Evolutionary conservation across 2,113 vertebrate genomes (phyloP).

Genomic region (Thryonomys swinderianus): DNA sequence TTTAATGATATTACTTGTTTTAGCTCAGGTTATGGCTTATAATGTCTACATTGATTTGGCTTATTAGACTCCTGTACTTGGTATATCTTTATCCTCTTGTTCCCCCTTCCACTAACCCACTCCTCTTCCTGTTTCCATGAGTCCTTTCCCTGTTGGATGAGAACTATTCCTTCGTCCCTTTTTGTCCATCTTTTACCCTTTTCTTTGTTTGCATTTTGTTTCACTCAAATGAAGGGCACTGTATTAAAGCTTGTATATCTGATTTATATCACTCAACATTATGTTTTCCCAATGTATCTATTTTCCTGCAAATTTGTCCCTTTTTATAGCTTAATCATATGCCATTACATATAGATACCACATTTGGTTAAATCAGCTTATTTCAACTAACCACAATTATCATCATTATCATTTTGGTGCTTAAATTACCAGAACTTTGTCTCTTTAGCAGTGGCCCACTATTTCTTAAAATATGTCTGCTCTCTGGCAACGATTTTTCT

Average conservation of each 20-base stretch:
- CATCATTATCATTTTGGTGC: background rate
- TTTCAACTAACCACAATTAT: constrained; percentile 25
- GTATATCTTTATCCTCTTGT: background rate
- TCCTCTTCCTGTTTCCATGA: background rate
- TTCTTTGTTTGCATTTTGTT: background rate
- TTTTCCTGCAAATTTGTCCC: background rate
- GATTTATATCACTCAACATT: background rate
- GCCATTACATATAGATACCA: background rate
- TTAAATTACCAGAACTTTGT: constrained; percentile 21
- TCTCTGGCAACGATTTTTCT: constrained; percentile 15
- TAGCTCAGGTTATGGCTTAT: background rate
- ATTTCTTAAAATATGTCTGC: constrained; percentile 17
- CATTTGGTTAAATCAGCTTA: background rate
- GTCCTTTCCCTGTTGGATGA: background rate
- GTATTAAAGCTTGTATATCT: background rate
- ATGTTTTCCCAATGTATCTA: background rate
- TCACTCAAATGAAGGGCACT: background rate
- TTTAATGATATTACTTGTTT: background rate
- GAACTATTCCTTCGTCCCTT: background rate
- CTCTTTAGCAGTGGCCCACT: background rate
- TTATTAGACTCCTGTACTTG: background rate
- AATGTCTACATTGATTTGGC: background rate
- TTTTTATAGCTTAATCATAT: background rate
- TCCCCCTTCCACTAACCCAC: background rate
- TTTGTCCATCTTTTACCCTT: background rate